Conservation (phyloP, 2,888 invertebrate genomes). For the Dasypogon diadema region DNA sequence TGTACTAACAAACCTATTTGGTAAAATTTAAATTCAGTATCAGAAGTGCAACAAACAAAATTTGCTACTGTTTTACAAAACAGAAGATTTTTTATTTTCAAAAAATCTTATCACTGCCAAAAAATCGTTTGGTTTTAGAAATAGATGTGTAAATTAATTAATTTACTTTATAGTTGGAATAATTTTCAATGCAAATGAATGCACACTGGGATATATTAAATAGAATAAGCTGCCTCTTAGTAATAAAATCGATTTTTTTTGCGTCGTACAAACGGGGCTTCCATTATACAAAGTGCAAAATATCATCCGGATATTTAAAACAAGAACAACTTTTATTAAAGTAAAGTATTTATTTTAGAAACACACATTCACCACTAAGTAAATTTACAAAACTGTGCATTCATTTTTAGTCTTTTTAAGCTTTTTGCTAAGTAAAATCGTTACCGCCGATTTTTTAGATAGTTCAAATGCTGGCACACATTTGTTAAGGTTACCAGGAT, state of each 20-base stretch:
- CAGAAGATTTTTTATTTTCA: background rate
- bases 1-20: too few species aligned
- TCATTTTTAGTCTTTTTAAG: conserved; percentile 32
- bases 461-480: conserved; percentile 27
- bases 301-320: conserved; percentile 36
- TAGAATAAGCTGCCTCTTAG: conserved; percentile 31
- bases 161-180: background rate
- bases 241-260: conserved; percentile 27
- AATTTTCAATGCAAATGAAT: conserved; percentile 37
- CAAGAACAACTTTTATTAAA: conserved; percentile 23
- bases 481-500: conserved; percentile 44
- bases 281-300: conserved; percentile 41
- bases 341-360: conserved; percentile 34
- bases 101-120: conserved; percentile 48
- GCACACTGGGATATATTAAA: conserved; percentile 7
- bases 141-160: conserved; percentile 16
- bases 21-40: too few species aligned
- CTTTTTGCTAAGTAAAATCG: conserved; percentile 32
- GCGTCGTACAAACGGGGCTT: conserved; percentile 47
- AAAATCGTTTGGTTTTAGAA: conserved; percentile 26
- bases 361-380: conserved; percentile 9
- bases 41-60: background rate
- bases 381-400: conserved; percentile 30
- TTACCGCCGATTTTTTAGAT: conserved; percentile 48
- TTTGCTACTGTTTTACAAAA: background rate